Conservation (phyloP, 1,140 invertebrate species). For the Ctenoplectra terminalis region DNA sequence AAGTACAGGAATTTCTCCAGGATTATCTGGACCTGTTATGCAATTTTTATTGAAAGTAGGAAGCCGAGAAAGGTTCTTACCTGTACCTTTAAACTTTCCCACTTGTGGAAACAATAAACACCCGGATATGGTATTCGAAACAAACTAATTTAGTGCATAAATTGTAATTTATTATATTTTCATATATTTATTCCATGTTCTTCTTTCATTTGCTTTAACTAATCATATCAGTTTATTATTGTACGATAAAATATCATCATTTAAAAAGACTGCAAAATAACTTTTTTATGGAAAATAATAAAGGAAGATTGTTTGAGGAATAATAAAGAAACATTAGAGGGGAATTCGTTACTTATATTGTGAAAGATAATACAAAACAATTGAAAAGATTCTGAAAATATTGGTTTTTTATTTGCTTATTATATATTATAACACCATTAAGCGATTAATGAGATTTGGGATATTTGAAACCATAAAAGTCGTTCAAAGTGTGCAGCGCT, state of each 20-base stretch:
- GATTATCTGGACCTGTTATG: conserved; percentile 64
- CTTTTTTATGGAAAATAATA: background rate
- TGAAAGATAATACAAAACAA: background rate
- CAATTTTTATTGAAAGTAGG: conserved; percentile 79
- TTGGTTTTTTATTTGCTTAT: background rate
- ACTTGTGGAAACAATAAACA: conserved; percentile 74
- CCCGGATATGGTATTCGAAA: conserved; percentile 58
- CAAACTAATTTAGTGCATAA: conserved; percentile 13
- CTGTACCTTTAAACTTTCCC: conserved; percentile 75
- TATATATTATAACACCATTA: background rate
- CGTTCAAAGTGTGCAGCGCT: conserved; percentile 2
- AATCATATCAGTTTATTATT: background rate
- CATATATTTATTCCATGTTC: background rate
- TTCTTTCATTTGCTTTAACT: background rate
- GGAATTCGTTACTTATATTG: background rate
- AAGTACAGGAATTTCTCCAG: conserved; percentile 58
- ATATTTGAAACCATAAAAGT: conserved; percentile 6
- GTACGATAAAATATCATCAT: conserved; percentile 2
- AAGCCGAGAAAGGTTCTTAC: conserved; percentile 59
- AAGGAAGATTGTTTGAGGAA: background rate
- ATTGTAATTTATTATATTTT: background rate
- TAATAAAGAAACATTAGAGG: no score
- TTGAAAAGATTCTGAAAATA: background rate
- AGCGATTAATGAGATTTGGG: background rate
- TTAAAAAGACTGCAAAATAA: no score